Evolutionary conservation across 2,888 invertebrate species (phyloP).

Genomic region (Lepas anatifera): DNA sequence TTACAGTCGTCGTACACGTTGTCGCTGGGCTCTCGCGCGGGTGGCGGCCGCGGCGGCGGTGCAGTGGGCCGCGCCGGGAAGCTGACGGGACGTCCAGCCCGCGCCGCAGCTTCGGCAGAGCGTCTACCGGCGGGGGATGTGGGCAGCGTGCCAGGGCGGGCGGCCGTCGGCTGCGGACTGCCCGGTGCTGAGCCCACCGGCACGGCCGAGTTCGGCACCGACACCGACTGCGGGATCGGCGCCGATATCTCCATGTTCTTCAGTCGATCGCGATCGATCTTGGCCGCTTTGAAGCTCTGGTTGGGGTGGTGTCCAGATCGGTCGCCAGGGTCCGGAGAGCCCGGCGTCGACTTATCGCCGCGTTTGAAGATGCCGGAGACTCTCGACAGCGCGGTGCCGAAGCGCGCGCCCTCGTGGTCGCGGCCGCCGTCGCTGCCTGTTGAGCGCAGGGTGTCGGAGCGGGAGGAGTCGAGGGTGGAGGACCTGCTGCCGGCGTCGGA

Average conservation of each 20-base stretch:
- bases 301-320: not conserved
- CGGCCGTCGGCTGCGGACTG: not conserved
- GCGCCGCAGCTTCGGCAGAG: not conserved
- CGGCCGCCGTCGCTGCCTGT: not conserved
- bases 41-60: not conserved
- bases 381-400: not conserved
- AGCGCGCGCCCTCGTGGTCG: not conserved
- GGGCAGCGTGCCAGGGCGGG: not conserved
- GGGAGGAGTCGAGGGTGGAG: not conserved
- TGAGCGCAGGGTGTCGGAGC: not conserved
- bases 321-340: not conserved
- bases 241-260: constrained; percentile 24
- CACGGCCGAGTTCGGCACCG: not conserved
- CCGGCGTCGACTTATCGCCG: not conserved
- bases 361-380: not conserved
- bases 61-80: not conserved
- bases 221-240: constrained; percentile 20
- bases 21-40: not conserved
- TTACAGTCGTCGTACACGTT: not conserved
- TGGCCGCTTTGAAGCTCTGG: constrained; percentile 21
- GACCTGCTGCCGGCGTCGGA: not conserved
- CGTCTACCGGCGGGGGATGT: not conserved
- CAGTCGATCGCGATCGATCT: constrained; percentile 24
- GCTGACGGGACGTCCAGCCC: no score
- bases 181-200: not conserved